Base-by-base conservation (phyloP, 2,888 invertebrate species). In the Biston stratarius region DNA sequence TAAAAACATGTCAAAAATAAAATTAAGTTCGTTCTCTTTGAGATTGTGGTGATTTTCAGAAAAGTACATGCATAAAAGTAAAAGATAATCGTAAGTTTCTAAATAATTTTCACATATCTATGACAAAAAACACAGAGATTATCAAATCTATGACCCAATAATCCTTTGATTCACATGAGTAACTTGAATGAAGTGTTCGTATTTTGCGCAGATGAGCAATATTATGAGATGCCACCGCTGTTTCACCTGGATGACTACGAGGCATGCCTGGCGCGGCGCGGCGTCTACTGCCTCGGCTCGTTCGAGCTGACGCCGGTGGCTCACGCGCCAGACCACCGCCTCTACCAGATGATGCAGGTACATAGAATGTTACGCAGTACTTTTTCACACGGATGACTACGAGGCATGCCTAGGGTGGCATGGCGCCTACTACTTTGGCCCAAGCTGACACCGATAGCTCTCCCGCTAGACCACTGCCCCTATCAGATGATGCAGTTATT, bases 211-310 rank as follows among this genome's bases (percentile, higher is more conserved):
- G 92, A 89, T 68, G 90, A 87, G 81, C 83, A 89, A 78, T 92
- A 89, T 86, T 91, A 90, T 77, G 77, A 81, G 71, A 90, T 92
- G 90, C 91, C 92, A 1, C 73, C 74, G 61, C 83, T 92, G 76
- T 92, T 92, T 83, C 76, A 81, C 65, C 82, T 92, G 86, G 92
- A 92, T 74, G 86, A 87, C 76, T 90, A 87, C 81, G 77, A 81
- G 52, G 80, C 84, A 34, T 92, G 92, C 77, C 72, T 83, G 69
- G 86, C 85, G 63, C 68, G 77, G 52, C 79, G 83, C 24, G 85
- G 86, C n/a, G 78, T 82, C 62, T 92, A 89, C 87, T 92, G 92
- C 79, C 77, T 91, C 71, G 91, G 91, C 77, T 89, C 84, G 84
- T 91, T 92, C 83, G 88, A 89, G 79, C 86, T 92, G 47, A 45